Conservation (phyloP, 2,888 invertebrate species). For the Ptilodon capucinus region DNA sequence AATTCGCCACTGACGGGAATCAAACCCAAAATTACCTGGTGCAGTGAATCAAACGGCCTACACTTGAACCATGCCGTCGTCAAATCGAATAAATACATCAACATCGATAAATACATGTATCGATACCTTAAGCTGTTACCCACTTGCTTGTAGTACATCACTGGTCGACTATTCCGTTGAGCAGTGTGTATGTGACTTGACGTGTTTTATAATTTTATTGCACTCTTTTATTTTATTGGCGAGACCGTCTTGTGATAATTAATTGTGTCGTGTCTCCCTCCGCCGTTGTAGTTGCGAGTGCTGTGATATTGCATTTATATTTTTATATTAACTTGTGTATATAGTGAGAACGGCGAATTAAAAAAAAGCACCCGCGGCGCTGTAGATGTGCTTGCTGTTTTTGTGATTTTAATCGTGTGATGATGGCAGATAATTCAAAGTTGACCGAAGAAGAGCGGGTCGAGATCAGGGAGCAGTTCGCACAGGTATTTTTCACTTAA, state of each 20-base stretch:
- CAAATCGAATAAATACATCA: too few species aligned
- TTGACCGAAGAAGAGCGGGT: conserved; percentile 87
- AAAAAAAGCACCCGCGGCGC: conserved; percentile 15
- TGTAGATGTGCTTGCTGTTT: conserved; percentile 67
- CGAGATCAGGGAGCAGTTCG: conserved; percentile 90
- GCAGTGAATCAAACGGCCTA: too few species aligned
- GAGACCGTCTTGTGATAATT: conserved; percentile 23
- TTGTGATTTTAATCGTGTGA: conserved; percentile 64
- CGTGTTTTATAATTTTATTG: conserved; percentile 32
- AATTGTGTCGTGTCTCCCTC: conserved; percentile 17
- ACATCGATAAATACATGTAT: neutral
- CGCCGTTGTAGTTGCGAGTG: conserved; percentile 9
- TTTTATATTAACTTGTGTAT: conserved; percentile 49
- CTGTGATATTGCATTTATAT: conserved; percentile 36
- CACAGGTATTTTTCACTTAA: conserved; percentile 82
- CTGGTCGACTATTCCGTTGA: conserved; percentile 13
- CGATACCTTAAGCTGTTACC: too few species aligned
- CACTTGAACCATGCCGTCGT: too few species aligned
- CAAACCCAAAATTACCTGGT: too few species aligned
- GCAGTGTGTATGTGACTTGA: conserved; percentile 25
- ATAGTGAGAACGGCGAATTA: conserved; percentile 44
- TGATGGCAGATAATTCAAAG: conserved; percentile 80
- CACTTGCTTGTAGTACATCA: neutral
- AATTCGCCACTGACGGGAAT: too few species aligned
- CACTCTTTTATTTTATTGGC: conserved; percentile 23